Conservation (phyloP, 2,113 vertebrate species). For the Sturnira hondurensis region DNA sequence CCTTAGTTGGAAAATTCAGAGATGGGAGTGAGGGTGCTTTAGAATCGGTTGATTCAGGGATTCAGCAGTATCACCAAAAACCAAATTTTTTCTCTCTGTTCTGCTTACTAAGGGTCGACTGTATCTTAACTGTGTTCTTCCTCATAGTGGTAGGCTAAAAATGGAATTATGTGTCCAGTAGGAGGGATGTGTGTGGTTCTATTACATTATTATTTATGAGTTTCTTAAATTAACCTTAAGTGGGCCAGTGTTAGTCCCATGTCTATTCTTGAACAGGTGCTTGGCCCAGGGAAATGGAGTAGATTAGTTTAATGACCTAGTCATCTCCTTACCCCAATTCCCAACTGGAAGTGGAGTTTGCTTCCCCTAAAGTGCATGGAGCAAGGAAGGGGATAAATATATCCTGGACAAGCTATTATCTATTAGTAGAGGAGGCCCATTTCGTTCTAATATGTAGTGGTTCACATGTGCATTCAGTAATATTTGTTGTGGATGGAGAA, state of each 20-base stretch:
- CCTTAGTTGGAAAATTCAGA: background rate
- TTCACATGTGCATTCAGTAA: background rate
- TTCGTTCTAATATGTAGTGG: background rate
- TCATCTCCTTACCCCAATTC: background rate
- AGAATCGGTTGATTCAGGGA: background rate
- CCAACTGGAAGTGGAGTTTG: background rate
- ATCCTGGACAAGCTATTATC: background rate
- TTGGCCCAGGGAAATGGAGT: background rate
- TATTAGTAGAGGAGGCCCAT: background rate
- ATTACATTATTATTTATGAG: background rate
- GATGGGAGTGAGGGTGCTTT: background rate
- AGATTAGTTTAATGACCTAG: background rate
- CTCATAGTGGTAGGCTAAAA: background rate
- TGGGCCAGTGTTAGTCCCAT: background rate
- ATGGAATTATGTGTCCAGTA: background rate
- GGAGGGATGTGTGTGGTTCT: background rate
- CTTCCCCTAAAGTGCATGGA: background rate
- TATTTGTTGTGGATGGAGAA: background rate
- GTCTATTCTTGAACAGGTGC: background rate
- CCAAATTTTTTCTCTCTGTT: background rate
- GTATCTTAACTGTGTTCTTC: background rate
- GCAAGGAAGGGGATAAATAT: background rate
- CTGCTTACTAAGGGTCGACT: background rate
- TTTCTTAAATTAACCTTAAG: background rate
- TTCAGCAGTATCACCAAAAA: background rate